Evolutionary conservation across 2,113 vertebrate species (phyloP).

Genomic region (Antechinus flavipes): DNA sequence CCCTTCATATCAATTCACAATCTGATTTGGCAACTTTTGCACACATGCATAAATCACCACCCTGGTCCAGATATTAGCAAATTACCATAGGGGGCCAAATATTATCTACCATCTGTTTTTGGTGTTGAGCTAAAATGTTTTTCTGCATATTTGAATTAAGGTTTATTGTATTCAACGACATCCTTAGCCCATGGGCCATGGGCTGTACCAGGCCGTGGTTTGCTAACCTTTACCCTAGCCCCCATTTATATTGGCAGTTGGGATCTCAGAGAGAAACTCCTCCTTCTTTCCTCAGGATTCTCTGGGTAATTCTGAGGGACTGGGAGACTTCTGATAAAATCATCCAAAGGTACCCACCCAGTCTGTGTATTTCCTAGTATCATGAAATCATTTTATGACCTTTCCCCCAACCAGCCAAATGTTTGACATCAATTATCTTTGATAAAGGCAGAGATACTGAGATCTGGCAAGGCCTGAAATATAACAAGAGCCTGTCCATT

Average conservation of each 20-base stretch:
- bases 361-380: not conserved
- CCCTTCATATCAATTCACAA: not conserved
- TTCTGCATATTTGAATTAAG: not conserved
- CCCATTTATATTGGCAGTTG: not conserved
- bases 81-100: not conserved
- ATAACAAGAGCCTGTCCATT: not conserved
- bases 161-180: not conserved
- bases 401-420: not conserved
- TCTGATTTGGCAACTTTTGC: not conserved
- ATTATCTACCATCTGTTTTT: not conserved
- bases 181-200: not conserved
- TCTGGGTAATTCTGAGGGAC: not conserved
- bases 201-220: not conserved
- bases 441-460: not conserved
- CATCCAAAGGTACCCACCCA: not conserved
- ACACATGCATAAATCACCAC: not conserved
- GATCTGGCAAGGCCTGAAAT: not conserved
- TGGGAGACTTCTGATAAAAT: not conserved
- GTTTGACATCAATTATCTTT: not conserved
- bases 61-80: not conserved
- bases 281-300: not conserved
- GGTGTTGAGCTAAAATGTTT: not conserved
- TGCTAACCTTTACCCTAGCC: not conserved
- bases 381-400: not conserved
- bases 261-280: not conserved